phyloP scores from a whole-genome alignment of 2,113 vertebrate species.

The Myodes glareolus region DNA sequence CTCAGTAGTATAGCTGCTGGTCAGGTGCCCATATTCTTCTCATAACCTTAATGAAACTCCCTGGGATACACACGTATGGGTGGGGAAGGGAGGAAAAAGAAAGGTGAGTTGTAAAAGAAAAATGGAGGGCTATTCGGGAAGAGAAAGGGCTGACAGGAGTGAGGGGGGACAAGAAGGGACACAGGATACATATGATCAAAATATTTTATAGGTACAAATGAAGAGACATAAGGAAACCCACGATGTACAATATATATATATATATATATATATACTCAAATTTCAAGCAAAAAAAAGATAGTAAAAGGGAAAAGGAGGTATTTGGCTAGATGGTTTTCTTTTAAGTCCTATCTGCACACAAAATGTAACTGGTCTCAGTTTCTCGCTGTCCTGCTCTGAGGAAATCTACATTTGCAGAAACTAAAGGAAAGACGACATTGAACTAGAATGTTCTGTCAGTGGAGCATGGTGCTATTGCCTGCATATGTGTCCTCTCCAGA shows the following conservation, averaged over 20 bases:
- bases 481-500: neutral
- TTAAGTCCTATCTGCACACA: neutral
- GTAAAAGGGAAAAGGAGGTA: neutral
- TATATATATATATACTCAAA: neutral
- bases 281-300: neutral
- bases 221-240: neutral
- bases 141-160: neutral
- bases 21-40: neutral
- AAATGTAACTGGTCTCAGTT: neutral
- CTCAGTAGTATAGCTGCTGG: neutral
- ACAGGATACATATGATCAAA: no score
- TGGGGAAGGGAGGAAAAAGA: neutral
- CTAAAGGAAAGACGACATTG: neutral
- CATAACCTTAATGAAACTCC: neutral
- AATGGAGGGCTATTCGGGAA: no score
- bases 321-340: neutral
- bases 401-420: neutral
- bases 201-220: neutral
- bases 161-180: no score
- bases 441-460: neutral
- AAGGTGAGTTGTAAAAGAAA: neutral
- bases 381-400: neutral
- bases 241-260: neutral
- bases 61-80: neutral
- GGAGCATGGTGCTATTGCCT: neutral